These are phyloP conservation scores for Harmothoe impar DNA, from an alignment of 2,888 invertebrate genomes.

Conservation along the genomic window DNA sequence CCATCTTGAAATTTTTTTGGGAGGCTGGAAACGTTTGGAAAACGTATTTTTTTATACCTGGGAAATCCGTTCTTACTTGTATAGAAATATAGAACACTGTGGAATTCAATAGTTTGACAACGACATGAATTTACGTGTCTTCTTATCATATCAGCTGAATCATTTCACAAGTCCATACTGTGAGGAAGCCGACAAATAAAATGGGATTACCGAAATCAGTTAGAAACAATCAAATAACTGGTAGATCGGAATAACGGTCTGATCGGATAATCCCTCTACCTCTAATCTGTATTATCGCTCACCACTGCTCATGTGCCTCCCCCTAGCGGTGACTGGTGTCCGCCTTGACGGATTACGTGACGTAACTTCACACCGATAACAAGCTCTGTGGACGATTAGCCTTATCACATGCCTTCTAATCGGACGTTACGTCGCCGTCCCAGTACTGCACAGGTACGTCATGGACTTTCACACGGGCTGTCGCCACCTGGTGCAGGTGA, in stretches of 20 bases:
- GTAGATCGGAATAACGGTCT: slow-evolving; percentile 19
- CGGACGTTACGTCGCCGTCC: background rate
- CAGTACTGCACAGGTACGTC: slow-evolving; percentile 20
- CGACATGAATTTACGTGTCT: too few relatives aligned
- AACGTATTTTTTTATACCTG: too few relatives aligned
- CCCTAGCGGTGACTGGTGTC: background rate
- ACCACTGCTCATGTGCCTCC: background rate
- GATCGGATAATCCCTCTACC: background rate
- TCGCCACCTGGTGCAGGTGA: background rate
- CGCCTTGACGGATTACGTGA: background rate
- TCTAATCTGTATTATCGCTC: background rate
- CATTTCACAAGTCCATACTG: too few relatives aligned
- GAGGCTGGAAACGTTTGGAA: too few relatives aligned
- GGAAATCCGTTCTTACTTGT: too few relatives aligned
- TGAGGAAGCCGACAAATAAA: too few relatives aligned
- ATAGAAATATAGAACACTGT: too few relatives aligned
- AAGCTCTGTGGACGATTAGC: background rate
- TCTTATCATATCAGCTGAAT: too few relatives aligned
- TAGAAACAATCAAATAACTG: background rate
- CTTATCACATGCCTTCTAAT: slow-evolving; percentile 17
- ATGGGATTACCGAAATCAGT: background rate
- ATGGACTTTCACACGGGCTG: background rate
- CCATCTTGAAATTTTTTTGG: too few relatives aligned
- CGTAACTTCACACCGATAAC: slow-evolving; percentile 20
- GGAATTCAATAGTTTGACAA: too few relatives aligned